These are phyloP conservation scores for Deroplatys truncata DNA, from an alignment of 2,888 invertebrate species.

Conservation along the genomic window DNA sequence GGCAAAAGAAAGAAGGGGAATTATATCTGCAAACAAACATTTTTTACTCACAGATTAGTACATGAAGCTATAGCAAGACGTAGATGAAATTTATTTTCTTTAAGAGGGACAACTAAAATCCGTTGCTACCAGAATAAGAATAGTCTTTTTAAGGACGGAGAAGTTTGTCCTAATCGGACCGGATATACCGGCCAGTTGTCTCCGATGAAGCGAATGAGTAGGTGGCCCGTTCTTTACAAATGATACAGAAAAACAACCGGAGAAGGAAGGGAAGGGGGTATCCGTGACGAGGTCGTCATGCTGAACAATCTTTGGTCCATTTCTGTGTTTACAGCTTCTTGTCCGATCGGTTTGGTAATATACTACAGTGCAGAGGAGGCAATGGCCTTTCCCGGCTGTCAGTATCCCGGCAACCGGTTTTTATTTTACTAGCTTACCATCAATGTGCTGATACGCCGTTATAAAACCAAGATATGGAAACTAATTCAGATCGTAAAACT, in stretches of 20 bases:
- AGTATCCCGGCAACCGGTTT: neutral
- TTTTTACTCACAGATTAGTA: too few species aligned
- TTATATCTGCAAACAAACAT: too few species aligned
- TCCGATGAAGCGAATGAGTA: neutral
- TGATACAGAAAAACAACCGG: too few species aligned
- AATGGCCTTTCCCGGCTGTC: constrained; percentile 5
- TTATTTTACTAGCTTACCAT: neutral
- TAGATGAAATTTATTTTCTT: too few species aligned
- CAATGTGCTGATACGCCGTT: neutral
- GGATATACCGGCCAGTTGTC: too few species aligned
- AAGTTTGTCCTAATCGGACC: neutral
- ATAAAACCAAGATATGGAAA: neutral
- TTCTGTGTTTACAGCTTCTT: neutral
- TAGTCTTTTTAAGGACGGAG: neutral
- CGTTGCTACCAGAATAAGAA: too few species aligned
- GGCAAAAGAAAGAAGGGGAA: too few species aligned
- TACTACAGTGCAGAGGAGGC: neutral
- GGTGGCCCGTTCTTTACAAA: neutral
- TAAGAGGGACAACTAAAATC: too few species aligned
- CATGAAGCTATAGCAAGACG: too few species aligned
- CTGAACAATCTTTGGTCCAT: neutral
- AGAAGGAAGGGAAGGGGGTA: neutral
- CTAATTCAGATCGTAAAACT: neutral
- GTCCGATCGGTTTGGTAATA: neutral
- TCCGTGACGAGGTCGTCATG: neutral